Evolutionary conservation across 30 jellyfish, hydroid and myxozoan genomes (phyloP).

Genomic region (Nemopilema nomurai): DNA sequence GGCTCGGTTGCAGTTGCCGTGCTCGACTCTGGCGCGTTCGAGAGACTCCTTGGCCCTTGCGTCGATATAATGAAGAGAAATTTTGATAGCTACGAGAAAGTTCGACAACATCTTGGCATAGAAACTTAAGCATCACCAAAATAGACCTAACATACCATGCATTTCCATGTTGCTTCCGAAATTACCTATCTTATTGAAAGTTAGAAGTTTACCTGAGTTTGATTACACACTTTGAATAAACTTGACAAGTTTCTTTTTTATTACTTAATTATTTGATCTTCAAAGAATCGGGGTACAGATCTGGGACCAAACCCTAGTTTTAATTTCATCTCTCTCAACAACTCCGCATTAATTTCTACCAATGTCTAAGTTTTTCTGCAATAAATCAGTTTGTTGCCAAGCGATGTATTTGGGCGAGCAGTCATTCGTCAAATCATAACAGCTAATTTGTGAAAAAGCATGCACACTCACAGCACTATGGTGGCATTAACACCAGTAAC

Average conservation of each 20-base stretch:
- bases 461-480: too few species aligned
- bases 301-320: too few species aligned
- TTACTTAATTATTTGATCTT: too few species aligned
- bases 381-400: too few species aligned
- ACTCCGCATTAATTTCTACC: too few species aligned
- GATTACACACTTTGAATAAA: not conserved
- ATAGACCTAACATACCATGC: not conserved
- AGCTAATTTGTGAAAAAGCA: too few species aligned
- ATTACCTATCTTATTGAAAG: not conserved
- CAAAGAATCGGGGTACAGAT: not conserved
- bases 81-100: conserved; percentile 76
- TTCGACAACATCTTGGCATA: conserved; percentile 78
- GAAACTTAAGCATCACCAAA: not conserved
- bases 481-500: too few species aligned
- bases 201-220: not conserved
- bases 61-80: conserved; percentile 92
- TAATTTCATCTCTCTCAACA: too few species aligned
- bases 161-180: not conserved
- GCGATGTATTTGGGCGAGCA: too few species aligned
- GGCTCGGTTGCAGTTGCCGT: conserved; percentile 81
- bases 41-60: conserved; percentile 95
- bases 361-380: too few species aligned
- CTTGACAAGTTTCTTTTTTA: too few species aligned
- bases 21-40: conserved; percentile 91
- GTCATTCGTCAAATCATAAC: too few species aligned